phyloP scores from a whole-genome alignment of 2,113 vertebrate species.

The Pachypanchax playfairii region DNA sequence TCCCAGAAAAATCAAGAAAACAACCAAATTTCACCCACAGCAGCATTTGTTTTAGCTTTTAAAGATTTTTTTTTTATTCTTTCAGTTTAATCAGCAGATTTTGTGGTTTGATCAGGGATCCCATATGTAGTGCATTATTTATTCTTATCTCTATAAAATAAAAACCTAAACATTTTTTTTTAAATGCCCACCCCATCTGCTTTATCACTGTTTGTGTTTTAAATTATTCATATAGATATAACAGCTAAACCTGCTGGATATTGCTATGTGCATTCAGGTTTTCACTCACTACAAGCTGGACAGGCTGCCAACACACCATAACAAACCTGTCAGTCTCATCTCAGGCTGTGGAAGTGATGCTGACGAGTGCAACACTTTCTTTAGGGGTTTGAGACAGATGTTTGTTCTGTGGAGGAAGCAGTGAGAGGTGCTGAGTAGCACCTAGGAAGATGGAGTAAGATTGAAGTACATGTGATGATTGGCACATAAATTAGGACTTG shows the following conservation, averaged over 20 bases:
- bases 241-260: not conserved
- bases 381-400: constrained; percentile 5
- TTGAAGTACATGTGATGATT: not conserved
- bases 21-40: not conserved
- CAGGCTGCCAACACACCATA: not conserved
- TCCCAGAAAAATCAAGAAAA: not conserved
- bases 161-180: not conserved
- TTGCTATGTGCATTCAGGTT: rapidly evolving
- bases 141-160: not conserved
- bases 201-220: not conserved
- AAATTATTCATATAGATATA: not conserved
- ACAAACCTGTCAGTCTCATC: not conserved
- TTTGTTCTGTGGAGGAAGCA: not conserved
- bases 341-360: not conserved
- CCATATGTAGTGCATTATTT: not conserved
- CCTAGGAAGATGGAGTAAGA: constrained; percentile 4
- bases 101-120: not conserved
- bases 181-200: not conserved
- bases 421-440: not conserved
- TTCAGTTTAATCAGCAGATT: not conserved
- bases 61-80: not conserved
- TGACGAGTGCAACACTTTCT: constrained; percentile 7
- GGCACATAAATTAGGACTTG: constrained; percentile 8
- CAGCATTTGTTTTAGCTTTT: not conserved
- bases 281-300: not conserved